Evolutionary conservation across 1,140 invertebrate genomes (phyloP).

Genomic region (Brachionus calyciflorus): DNA sequence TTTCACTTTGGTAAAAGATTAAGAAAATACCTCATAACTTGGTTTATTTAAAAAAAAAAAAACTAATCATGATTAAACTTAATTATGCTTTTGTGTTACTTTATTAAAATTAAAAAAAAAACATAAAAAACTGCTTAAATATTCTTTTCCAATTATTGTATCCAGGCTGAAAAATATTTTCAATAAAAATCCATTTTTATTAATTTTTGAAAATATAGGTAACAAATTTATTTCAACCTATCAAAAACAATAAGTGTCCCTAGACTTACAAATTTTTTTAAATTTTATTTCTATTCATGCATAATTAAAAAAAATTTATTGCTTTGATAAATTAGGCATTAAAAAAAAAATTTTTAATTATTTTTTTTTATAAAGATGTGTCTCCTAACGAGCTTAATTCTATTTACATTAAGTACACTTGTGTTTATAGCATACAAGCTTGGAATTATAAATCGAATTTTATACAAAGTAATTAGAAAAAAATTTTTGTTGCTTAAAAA

Average conservation of each 20-base stretch:
- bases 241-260: no score
- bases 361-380: conserved; percentile 1
- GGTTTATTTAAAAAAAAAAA: no score
- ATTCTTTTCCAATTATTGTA: no score
- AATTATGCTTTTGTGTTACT: conserved; percentile 5
- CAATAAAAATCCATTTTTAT: no score
- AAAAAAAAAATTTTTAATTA: background rate
- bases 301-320: background rate
- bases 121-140: no score
- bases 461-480: conserved; percentile 25
- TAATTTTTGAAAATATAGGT: no score
- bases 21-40: no score
- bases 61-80: conserved; percentile 33
- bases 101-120: background rate
- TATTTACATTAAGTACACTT: background rate
- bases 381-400: background rate
- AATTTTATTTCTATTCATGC: no score
- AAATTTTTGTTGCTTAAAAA: background rate
- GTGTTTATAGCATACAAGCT: conserved; percentile 11
- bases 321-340: background rate
- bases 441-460: conserved; percentile 43
- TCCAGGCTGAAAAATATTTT: no score
- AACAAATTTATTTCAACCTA: no score
- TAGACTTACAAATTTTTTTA: no score
- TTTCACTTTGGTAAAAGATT: no score